Conservation (phyloP, 2,888 invertebrate genomes). For the Merodon equestris region DNA sequence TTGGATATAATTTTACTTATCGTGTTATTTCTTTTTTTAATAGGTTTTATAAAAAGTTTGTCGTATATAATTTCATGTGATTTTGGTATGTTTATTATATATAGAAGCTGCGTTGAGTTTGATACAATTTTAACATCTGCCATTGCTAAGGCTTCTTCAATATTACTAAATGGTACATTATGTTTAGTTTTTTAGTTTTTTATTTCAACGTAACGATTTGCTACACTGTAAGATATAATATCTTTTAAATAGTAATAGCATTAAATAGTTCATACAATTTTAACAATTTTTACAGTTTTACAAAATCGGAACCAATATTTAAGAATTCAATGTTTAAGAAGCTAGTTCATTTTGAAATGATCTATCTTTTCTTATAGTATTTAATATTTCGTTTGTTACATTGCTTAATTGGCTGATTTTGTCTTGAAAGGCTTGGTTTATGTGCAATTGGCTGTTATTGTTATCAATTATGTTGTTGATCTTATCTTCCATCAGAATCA, state of each 20-base stretch:
- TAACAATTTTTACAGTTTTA: constrained; percentile 20
- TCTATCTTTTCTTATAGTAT: not conserved
- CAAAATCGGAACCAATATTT: too few species aligned
- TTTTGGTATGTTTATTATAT: too few species aligned
- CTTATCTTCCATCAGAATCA: not conserved
- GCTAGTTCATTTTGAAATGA: constrained; percentile 1
- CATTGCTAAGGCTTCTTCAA: constrained; percentile 58
- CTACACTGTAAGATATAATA: constrained; percentile 25
- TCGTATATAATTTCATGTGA: too few species aligned
- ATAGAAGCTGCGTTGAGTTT: constrained; percentile 27
- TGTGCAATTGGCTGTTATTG: constrained; percentile 7
- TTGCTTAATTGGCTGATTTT: constrained; percentile 12
- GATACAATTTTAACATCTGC: constrained; percentile 48
- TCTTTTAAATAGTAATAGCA: constrained; percentile 37
- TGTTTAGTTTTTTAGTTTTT: constrained; percentile 35
- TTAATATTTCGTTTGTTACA: constrained; percentile 5
- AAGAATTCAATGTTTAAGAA: too few species aligned
- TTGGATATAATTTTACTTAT: constrained; percentile 32
- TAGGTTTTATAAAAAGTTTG: too few species aligned
- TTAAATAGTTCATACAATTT: too few species aligned
- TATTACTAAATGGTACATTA: constrained; percentile 38
- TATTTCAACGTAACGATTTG: constrained; percentile 20
- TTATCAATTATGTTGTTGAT: constrained; percentile 9
- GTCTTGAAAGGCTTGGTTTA: constrained; percentile 11
- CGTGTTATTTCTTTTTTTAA: constrained; percentile 28